Evolutionary conservation across 2,113 vertebrate species (phyloP).

Genomic region (Petrocephalus zakoni): DNA sequence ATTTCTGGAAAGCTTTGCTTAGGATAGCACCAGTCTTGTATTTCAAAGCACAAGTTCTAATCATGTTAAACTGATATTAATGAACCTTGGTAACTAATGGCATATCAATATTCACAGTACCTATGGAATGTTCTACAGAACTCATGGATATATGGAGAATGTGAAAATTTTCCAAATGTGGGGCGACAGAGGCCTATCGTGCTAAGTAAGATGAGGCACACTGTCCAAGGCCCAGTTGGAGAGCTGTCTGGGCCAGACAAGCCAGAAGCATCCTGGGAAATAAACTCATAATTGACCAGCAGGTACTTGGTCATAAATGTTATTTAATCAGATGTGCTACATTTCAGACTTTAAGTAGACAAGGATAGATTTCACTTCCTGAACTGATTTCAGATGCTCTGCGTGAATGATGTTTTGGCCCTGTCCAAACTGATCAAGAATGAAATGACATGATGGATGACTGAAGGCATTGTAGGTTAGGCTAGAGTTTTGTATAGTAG

Average conservation of each 20-base stretch:
- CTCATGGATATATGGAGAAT: background rate
- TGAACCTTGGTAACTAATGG: background rate
- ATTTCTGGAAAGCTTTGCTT: background rate
- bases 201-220: background rate
- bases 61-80: background rate
- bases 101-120: background rate
- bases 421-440: background rate
- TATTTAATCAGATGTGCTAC: background rate
- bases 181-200: background rate
- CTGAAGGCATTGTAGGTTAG: background rate
- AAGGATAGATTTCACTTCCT: background rate
- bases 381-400: background rate
- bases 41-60: background rate
- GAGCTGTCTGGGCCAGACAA: background rate
- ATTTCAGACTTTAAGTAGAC: background rate
- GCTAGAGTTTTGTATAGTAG: background rate
- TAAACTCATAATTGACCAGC: background rate
- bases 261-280: background rate
- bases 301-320: background rate
- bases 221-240: background rate
- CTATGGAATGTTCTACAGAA: background rate
- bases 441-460: background rate
- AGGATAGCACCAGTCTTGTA: background rate
- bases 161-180: background rate
- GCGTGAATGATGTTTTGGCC: background rate